phyloP scores from a whole-genome alignment of 2,888 invertebrate genomes.

The Hypselothyrea guttata region DNA sequence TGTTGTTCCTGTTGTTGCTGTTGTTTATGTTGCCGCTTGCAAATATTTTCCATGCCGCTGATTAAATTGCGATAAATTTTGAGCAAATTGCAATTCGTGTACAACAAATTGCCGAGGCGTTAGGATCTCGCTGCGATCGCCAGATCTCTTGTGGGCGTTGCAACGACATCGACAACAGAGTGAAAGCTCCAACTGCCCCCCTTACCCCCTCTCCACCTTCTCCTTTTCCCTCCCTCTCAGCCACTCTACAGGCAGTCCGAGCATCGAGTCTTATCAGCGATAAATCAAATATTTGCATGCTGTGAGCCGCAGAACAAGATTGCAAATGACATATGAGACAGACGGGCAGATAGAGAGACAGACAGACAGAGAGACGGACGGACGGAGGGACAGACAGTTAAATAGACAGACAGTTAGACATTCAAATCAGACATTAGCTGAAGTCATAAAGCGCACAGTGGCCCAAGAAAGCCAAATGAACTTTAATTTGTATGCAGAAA shows the following conservation, averaged over 20 bases:
- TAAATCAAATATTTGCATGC: constrained; percentile 47
- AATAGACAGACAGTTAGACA: not conserved
- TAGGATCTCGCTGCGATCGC: constrained; percentile 38
- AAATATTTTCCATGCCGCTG: constrained; percentile 62
- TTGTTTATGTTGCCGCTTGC: constrained; percentile 6
- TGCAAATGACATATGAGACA: constrained; percentile 40
- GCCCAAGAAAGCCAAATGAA: too few species aligned
- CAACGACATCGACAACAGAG: constrained; percentile 3
- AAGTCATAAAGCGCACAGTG: too few species aligned
- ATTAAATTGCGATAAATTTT: constrained; percentile 75
- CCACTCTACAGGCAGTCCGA: constrained; percentile 9
- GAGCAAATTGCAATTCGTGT: constrained; percentile 72
- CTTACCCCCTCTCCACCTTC: too few species aligned
- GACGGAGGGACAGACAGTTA: not conserved
- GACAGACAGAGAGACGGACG: not conserved
- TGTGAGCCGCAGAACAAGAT: constrained; percentile 15
- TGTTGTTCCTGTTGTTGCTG: constrained; percentile 14
- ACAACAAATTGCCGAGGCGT: constrained; percentile 71
- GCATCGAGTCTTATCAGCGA: constrained; percentile 32
- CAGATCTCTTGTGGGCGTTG: constrained; percentile 28
- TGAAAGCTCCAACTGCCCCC: constrained; percentile 31
- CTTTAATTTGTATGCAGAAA: too few species aligned
- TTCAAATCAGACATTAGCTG: too few species aligned
- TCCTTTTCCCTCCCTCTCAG: too few species aligned
- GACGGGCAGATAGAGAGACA: not conserved